phyloP scores from a whole-genome alignment of 2,797 vertebrate species.

The Chanos chanos region DNA sequence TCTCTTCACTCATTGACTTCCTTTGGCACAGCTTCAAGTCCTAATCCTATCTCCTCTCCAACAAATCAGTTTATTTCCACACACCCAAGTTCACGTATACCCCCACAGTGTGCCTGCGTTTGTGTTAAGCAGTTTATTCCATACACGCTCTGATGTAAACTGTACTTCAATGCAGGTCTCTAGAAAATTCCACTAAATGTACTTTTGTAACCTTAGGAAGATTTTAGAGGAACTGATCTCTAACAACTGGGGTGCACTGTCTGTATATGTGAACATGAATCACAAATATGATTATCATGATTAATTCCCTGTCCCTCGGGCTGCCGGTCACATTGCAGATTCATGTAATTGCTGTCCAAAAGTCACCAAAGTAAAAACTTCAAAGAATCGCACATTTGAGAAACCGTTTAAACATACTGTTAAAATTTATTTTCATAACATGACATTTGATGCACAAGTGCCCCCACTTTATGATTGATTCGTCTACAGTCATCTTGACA shows the following conservation, averaged over 20 bases:
- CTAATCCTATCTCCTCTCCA: too few relatives aligned
- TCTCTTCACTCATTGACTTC: neutral
- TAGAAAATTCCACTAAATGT: too few relatives aligned
- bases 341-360: neutral
- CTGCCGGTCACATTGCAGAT: neutral
- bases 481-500: constrained; percentile 14
- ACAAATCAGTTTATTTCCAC: too few relatives aligned
- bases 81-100: neutral
- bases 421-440: too few relatives aligned
- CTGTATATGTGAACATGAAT: neutral
- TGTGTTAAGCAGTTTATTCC: neutral
- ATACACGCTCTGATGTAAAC: neutral
- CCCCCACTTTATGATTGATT: too few relatives aligned
- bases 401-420: too few relatives aligned
- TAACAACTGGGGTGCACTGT: neutral
- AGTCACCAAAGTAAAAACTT: neutral
- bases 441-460: too few relatives aligned
- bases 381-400: too few relatives aligned
- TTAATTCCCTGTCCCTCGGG: constrained; percentile 6
- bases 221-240: too few relatives aligned
- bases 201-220: too few relatives aligned
- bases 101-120: neutral
- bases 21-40: neutral
- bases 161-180: neutral
- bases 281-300: neutral